A percentile compares a stretch with the other conserved stretches of the same genome.
Conservation (phyloP, 2,797 vertebrate species). For the Enteromius unitaeniatus region DNA sequence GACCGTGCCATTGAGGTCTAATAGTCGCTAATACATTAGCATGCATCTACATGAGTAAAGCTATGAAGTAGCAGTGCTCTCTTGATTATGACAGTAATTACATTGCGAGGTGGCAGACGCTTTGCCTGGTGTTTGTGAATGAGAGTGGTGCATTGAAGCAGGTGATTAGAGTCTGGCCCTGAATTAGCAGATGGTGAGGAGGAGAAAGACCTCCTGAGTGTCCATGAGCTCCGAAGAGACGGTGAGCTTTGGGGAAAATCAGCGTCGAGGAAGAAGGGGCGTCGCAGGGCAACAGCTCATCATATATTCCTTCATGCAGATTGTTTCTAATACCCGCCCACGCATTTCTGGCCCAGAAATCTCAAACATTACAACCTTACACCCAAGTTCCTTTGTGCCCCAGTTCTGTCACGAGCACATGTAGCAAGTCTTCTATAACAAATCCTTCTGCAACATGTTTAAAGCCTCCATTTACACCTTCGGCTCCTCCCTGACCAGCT, state of each 20-base stretch:
- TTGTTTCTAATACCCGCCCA: conserved; percentile 40
- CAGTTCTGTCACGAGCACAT: conserved; percentile 52
- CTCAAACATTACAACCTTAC: conserved; percentile 29
- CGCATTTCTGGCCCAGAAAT: conserved; percentile 41
- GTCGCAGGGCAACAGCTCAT: conserved; percentile 46
- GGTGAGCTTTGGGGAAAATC: conserved; percentile 29
- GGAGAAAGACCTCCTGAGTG: conserved; percentile 41
- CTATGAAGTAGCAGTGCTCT: conserved; percentile 21
- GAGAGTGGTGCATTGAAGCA: conserved; percentile 52
- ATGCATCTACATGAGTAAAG: conserved; percentile 42
- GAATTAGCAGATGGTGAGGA: conserved; percentile 59
- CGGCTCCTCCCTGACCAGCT: conserved; percentile 43
- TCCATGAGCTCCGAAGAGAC: conserved; percentile 52
- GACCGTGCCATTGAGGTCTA: conserved; percentile 10
- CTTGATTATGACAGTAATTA: conserved; percentile 55
- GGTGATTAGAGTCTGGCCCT: conserved; percentile 51
- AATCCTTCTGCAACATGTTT: conserved; percentile 52
- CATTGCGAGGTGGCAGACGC: conserved; percentile 45
- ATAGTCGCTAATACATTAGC: conserved; percentile 38
- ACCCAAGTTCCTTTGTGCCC: conserved; percentile 47
- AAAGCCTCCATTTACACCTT: conserved; percentile 46
- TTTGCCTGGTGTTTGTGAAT: conserved; percentile 53
- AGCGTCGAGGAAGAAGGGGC: conserved; percentile 5
- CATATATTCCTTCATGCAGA: conserved; percentile 40
- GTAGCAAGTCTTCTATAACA: conserved; percentile 41